Conservation (phyloP, 2,888 invertebrate species). For the Trichopoda pennipes region DNA sequence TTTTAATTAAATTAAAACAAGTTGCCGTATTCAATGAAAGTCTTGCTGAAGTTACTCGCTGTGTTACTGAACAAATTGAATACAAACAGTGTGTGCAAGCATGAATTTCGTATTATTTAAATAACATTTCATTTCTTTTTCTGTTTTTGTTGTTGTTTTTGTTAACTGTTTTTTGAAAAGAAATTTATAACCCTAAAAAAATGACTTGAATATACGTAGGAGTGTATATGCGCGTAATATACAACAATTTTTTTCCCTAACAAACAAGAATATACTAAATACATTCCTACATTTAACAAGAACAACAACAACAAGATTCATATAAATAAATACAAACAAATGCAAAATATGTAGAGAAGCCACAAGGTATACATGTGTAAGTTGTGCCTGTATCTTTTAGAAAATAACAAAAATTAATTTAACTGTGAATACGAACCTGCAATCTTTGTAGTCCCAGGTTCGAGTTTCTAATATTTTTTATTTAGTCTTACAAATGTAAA, state of each 20-base stretch:
- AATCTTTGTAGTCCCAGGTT: not conserved
- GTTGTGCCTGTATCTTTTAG: constrained; percentile 2
- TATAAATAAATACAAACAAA: not conserved
- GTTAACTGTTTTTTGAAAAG: constrained; percentile 24
- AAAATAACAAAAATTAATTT: constrained; percentile 16
- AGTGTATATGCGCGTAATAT: not conserved
- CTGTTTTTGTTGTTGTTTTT: constrained; percentile 10
- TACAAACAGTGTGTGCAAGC: not conserved
- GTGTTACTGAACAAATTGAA: constrained; percentile 2
- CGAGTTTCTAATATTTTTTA: constrained; percentile 21
- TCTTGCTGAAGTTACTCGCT: too few species aligned
- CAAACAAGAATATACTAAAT: constrained; percentile 42
- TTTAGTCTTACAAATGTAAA: constrained; percentile 15
- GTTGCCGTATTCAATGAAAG: too few species aligned
- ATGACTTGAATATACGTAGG: not conserved
- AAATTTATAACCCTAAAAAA: constrained; percentile 35
- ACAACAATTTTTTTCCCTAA: not conserved
- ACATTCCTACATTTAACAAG: not conserved
- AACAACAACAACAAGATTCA: not conserved
- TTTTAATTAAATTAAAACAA: too few species aligned
- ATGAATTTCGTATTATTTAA: constrained; percentile 29
- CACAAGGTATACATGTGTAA: constrained; percentile 11
- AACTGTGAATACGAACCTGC: not conserved
- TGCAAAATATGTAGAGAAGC: constrained; percentile 1
- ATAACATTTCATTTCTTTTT: constrained; percentile 42